Conservation (phyloP, 2,113 vertebrate genomes). For the Ardeotis arabs region DNA sequence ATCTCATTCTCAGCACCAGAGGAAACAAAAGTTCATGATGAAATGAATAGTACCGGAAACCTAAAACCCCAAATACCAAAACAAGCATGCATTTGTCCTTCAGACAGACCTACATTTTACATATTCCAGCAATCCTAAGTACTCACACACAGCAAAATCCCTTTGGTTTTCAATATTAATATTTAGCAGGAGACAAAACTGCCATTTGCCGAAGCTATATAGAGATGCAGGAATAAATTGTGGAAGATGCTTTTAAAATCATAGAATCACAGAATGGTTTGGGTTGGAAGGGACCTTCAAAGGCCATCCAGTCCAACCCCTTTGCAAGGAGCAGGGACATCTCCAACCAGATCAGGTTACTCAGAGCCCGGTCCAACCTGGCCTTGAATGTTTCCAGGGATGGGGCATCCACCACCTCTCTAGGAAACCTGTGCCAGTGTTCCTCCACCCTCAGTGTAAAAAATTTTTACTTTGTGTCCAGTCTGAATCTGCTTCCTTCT, state of each 20-base stretch:
- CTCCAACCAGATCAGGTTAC: no score
- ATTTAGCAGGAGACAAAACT: neutral
- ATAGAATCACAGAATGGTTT: no score
- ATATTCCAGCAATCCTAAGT: neutral
- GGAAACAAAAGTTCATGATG: conserved; percentile 44
- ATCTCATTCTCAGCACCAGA: conserved; percentile 52
- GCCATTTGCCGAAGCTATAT: neutral
- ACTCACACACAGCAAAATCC: neutral
- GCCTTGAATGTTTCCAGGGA: no score
- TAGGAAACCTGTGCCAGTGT: no score
- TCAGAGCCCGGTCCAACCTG: no score
- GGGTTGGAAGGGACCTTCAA: no score
- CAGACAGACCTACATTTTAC: conserved; percentile 20
- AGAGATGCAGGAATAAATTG: neutral
- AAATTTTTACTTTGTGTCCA: no score
- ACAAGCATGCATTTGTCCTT: conserved; percentile 45
- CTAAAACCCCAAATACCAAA: conserved; percentile 37
- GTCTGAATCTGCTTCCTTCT: no score
- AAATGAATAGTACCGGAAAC: conserved; percentile 23
- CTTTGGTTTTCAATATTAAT: neutral
- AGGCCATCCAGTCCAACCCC: no score
- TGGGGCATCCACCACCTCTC: no score
- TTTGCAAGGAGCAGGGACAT: no score
- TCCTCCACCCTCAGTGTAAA: no score
- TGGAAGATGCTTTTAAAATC: neutral